A percentile compares a stretch with the other conserved stretches of the same genome.
These are phyloP conservation scores for Gasteruption jaculator DNA, from an alignment of 2,888 invertebrate genomes.

Conservation along the genomic window DNA sequence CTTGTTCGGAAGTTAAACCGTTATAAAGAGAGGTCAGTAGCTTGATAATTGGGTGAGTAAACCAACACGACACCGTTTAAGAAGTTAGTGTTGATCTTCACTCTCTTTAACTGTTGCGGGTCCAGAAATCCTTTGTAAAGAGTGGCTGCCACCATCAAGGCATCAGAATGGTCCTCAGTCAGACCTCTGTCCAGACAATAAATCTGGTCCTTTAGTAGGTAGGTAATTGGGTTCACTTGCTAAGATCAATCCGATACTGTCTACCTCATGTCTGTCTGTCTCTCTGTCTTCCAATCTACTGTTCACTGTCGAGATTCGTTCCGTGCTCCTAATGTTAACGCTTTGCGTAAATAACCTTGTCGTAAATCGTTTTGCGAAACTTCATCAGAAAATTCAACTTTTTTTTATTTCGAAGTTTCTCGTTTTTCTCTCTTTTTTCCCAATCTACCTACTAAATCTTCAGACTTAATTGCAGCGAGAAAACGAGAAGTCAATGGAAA, in stretches of 20 bases:
- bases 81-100: slow-evolving; percentile 23
- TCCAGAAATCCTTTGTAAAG: slow-evolving; percentile 34
- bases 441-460: no score
- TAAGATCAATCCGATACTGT: slow-evolving; percentile 52
- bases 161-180: slow-evolving; percentile 43
- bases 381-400: no score
- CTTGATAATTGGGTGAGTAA: slow-evolving; percentile 49
- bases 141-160: slow-evolving; percentile 42
- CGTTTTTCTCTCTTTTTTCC: no score
- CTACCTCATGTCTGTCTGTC: slow-evolving; percentile 47
- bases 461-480: no score
- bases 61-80: slow-evolving; percentile 41
- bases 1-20: slow-evolving; percentile 5
- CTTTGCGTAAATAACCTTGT: no score
- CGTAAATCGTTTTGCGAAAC: no score
- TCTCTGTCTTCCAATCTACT: slow-evolving; percentile 35
- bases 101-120: slow-evolving; percentile 23
- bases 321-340: no score
- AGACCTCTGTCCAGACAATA: slow-evolving; percentile 43
- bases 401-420: no score
- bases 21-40: slow-evolving; percentile 29
- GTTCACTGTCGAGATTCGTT: no score
- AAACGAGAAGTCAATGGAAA: no score
- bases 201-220: slow-evolving; percentile 48
- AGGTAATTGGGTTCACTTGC: slow-evolving; percentile 52